A percentile compares a stretch with the other conserved stretches of the same genome.
phyloP scores from a whole-genome alignment of 2,797 vertebrate genomes.

The Psittacula echo region DNA sequence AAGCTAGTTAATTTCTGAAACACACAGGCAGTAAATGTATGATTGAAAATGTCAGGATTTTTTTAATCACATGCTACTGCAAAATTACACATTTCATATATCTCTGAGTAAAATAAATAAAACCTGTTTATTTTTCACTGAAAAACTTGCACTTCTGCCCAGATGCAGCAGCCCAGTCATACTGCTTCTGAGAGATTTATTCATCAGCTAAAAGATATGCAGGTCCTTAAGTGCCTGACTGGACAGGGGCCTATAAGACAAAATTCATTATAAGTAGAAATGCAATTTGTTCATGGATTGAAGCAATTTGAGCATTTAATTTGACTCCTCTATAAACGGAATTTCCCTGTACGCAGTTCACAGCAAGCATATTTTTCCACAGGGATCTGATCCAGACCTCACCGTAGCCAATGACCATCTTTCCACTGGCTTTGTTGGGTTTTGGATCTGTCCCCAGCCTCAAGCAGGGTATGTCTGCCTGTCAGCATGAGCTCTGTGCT shows the following conservation, averaged over 20 bases:
- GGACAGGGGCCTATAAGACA: conserved; percentile 28
- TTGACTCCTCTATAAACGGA: conserved; percentile 26
- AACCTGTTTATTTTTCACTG: not conserved
- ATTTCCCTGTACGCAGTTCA: not conserved
- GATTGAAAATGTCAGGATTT: not conserved
- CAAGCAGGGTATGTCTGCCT: fast-evolving
- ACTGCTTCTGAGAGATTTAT: not conserved
- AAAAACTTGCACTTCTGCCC: not conserved
- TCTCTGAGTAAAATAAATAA: conserved; percentile 3
- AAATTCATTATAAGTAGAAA: conserved; percentile 47
- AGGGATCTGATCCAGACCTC: not conserved
- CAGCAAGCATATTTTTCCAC: conserved; percentile 7
- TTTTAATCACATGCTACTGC: not conserved
- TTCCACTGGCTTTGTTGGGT: not conserved
- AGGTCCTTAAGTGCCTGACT: conserved; percentile 44
- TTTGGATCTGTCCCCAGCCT: not conserved
- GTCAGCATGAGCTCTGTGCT: not conserved
- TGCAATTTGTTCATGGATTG: not conserved
- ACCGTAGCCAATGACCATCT: not conserved
- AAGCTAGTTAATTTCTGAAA: not conserved
- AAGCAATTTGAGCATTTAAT: conserved; percentile 40
- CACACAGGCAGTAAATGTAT: not conserved
- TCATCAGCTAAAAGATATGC: conserved; percentile 22
- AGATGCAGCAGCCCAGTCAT: not conserved
- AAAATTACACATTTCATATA: not conserved